Conservation (phyloP, 2,888 invertebrate genomes). For the Zele albiditarsus region DNA sequence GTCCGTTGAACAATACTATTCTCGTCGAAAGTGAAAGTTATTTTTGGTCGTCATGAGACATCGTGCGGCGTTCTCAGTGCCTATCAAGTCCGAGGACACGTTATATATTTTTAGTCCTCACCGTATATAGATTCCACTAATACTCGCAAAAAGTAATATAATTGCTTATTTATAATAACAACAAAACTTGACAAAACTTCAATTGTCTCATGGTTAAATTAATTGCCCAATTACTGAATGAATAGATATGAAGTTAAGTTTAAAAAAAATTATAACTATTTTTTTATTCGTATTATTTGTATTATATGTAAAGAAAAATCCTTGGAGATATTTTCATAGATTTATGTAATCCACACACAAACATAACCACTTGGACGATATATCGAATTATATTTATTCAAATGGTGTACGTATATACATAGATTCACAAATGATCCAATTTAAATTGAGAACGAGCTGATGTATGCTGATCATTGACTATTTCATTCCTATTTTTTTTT, state of each 20-base stretch:
- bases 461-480: too few relatives aligned
- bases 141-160: neutral
- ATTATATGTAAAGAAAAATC: neutral
- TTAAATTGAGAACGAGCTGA: too few relatives aligned
- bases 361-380: neutral
- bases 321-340: neutral
- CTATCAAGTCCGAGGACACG: conserved; percentile 26
- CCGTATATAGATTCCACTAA: neutral
- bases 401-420: too few relatives aligned
- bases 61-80: neutral
- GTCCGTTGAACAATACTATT: conserved; percentile 9
- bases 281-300: neutral
- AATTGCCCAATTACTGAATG: too few relatives aligned
- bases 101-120: conserved; percentile 20
- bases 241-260: too few relatives aligned
- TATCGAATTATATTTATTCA: too few relatives aligned
- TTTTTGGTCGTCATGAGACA: conserved; percentile 18
- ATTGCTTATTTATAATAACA: conserved; percentile 9
- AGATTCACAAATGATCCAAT: too few relatives aligned
- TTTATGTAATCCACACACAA: neutral
- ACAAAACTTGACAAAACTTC: neutral
- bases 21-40: conserved; percentile 11
- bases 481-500: neutral
- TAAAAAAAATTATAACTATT: too few relatives aligned
- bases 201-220: too few relatives aligned